phyloP scores from a whole-genome alignment of 2,113 vertebrate genomes.

The Protomyctophum bolini region DNA sequence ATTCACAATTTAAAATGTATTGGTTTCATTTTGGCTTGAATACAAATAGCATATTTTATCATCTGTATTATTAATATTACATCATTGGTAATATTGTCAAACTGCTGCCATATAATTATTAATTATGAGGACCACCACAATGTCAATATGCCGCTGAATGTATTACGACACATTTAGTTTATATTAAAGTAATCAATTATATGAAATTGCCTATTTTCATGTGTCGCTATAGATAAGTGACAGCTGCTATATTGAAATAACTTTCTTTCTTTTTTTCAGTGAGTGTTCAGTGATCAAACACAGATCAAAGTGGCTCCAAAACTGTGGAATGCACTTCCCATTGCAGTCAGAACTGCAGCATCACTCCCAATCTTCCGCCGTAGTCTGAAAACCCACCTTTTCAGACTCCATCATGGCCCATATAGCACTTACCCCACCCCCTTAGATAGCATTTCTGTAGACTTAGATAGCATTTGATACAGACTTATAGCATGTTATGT shows the following conservation, averaged over 20 bases:
- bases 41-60: not conserved
- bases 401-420: no score
- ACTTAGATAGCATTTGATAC: no score
- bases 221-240: not conserved
- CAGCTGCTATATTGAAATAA: not conserved
- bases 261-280: slow-evolving; percentile 38
- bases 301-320: no score
- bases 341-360: no score
- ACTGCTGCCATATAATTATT: not conserved
- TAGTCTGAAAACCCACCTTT: no score
- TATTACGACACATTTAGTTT: not conserved
- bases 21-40: not conserved
- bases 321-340: no score
- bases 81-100: not conserved
- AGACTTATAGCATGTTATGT: no score
- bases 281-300: slow-evolving; percentile 54
- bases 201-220: not conserved
- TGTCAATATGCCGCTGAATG: not conserved
- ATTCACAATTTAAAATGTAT: not conserved
- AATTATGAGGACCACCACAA: not conserved
- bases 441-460: no score
- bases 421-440: no score
- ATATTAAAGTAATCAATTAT: not conserved
- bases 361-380: no score
- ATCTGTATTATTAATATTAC: not conserved